Evolutionary conservation across 2,888 invertebrate species (phyloP).

Genomic region (Spisula solida): DNA sequence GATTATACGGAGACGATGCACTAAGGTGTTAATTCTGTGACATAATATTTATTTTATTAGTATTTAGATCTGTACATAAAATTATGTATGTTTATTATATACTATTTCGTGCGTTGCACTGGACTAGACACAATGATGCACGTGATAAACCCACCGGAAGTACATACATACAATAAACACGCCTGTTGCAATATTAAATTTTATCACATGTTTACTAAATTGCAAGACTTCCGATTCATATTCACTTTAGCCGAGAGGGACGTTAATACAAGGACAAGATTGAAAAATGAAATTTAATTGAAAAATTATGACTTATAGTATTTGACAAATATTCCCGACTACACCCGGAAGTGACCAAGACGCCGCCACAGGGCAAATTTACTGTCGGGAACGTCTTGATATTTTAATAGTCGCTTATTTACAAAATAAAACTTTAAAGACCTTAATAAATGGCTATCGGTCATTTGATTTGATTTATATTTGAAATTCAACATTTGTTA

Average conservation of each 20-base stretch:
- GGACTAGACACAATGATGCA: not conserved
- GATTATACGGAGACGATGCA: too few relatives aligned
- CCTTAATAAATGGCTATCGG: not conserved
- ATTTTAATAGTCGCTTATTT: not conserved
- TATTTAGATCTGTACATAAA: too few relatives aligned
- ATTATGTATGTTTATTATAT: too few relatives aligned
- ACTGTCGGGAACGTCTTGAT: too few relatives aligned
- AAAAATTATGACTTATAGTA: not conserved
- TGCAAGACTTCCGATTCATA: not conserved
- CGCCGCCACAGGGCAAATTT: not conserved
- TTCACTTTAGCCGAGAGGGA: not conserved
- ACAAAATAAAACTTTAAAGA: not conserved
- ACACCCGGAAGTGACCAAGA: conserved; percentile 7
- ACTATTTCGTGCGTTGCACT: not conserved
- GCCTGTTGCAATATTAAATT: not conserved
- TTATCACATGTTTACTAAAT: not conserved
- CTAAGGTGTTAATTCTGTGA: too few relatives aligned
- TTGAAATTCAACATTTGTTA: not conserved
- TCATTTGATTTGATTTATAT: not conserved
- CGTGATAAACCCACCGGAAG: not conserved
- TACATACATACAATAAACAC: not conserved
- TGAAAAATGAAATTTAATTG: conserved; percentile 2
- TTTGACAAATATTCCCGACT: not conserved
- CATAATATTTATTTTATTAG: not conserved
- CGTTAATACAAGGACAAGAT: not conserved